These are phyloP conservation scores for Rhagologus leucostigma DNA, from an alignment of 2,113 vertebrate genomes.

Conservation along the genomic window DNA sequence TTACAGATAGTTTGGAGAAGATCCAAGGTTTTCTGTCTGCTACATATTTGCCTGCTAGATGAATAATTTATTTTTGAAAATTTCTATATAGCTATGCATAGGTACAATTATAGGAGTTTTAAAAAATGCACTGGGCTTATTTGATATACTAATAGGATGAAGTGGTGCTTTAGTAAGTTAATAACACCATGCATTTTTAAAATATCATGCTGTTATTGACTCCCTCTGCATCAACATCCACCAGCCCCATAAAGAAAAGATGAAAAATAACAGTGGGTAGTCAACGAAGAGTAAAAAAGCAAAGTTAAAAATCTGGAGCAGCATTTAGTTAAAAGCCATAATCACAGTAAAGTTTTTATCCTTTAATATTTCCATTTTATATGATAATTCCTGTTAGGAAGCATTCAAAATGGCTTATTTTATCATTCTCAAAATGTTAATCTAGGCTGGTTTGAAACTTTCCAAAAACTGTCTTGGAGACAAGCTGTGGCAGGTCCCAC, in stretches of 20 bases:
- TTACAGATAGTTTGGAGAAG: not conserved
- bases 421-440: not conserved
- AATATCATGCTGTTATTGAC: not conserved
- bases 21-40: not conserved
- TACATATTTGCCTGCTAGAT: not conserved
- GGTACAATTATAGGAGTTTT: not conserved
- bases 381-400: not conserved
- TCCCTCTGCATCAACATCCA: not conserved
- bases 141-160: not conserved
- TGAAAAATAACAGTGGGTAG: not conserved
- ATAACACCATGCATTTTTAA: not conserved
- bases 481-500: not conserved
- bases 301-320: not conserved
- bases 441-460: not conserved
- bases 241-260: not conserved
- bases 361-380: not conserved
- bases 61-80: not conserved
- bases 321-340: not conserved
- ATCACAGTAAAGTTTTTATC: not conserved
- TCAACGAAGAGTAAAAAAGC: not conserved
- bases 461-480: not conserved
- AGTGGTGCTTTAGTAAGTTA: not conserved
- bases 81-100: not conserved
- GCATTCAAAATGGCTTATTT: not conserved
- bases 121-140: not conserved